Evolutionary conservation across 2,888 invertebrate species (phyloP), one percentile per base, ranked within the genome.

Genomic region (Lycia hirtaria): DNA sequence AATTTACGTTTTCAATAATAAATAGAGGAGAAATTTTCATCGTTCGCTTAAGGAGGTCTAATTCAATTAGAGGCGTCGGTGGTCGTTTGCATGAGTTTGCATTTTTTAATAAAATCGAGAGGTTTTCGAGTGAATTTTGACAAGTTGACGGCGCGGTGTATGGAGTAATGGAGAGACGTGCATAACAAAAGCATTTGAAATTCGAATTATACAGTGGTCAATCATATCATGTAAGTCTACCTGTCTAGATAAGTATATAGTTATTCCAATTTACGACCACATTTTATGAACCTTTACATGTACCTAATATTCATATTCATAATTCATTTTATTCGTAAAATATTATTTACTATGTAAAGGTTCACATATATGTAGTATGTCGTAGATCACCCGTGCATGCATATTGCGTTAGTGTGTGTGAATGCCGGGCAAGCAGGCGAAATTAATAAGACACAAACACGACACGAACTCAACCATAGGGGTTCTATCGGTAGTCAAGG

Each of bases 1-100:
- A 84, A 87, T 85, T 85, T 82, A 76, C 71, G 65, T 72, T 75
- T 77, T 79, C 81, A 83, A 86, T 86, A 83, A 85, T 81, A 81
- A 77, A 72, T 67, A 60, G 62, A 69, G 78, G 67, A 71, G 75
- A 76, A 81, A 81, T 85, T 84, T 84, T 79, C 81, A 83, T 81
- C 79, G 80, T 80, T 79, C 81, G 72, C 78, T 80, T 83, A 85
- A 82, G 83, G 77, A 82, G 78, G 76, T 85, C 80, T 89, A 87
- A 90, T 88, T 86, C 78, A 87, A 88, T 91, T 88, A 88, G 73
- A 70, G 73, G 80, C 79, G 80, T 79, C 80, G 77, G 75, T 79
- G 80, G 84, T 89, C 88, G 87, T 90, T 91, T 90, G 90, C 90
- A 91, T 91, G 85, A 90, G 79, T 89, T 90, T 87, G 88, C 89